Evolutionary conservation across 2,797 vertebrate genomes (phyloP).

Genomic region (Eidolon dupreanum): DNA sequence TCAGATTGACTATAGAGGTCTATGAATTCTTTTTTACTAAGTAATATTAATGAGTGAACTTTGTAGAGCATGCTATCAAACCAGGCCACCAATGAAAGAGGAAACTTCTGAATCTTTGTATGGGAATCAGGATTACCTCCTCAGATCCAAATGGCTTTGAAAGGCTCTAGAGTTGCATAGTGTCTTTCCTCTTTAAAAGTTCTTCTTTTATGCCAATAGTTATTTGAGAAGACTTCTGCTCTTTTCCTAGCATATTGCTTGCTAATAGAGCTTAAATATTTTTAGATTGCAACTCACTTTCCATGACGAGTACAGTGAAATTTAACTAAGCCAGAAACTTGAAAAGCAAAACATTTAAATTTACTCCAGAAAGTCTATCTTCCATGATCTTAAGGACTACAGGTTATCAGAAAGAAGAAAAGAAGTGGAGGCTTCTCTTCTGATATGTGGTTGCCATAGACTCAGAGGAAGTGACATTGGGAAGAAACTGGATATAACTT

Average conservation of each 20-base stretch:
- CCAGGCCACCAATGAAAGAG: neutral
- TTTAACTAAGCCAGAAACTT: neutral
- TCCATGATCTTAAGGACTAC: neutral
- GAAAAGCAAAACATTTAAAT: neutral
- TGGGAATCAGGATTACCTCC: neutral
- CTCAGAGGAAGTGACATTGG: neutral
- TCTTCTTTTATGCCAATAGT: neutral
- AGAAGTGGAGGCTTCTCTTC: neutral
- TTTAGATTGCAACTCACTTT: neutral
- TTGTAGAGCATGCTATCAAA: neutral
- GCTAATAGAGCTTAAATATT: neutral
- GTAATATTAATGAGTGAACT: neutral
- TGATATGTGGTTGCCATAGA: neutral
- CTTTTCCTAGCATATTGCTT: neutral
- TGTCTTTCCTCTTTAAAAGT: neutral
- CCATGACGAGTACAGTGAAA: neutral
- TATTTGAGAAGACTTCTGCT: neutral
- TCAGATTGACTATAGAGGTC: neutral
- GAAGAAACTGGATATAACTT: neutral
- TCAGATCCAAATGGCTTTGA: neutral
- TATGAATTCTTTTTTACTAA: neutral
- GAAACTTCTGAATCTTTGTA: neutral
- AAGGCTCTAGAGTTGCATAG: neutral
- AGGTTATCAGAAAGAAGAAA: neutral
- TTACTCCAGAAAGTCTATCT: neutral